Percentiles rank a stretch among this genome's conserved stretches.
Conservation (phyloP, 2,797 vertebrate genomes). For the Myotis pilosus region DNA sequence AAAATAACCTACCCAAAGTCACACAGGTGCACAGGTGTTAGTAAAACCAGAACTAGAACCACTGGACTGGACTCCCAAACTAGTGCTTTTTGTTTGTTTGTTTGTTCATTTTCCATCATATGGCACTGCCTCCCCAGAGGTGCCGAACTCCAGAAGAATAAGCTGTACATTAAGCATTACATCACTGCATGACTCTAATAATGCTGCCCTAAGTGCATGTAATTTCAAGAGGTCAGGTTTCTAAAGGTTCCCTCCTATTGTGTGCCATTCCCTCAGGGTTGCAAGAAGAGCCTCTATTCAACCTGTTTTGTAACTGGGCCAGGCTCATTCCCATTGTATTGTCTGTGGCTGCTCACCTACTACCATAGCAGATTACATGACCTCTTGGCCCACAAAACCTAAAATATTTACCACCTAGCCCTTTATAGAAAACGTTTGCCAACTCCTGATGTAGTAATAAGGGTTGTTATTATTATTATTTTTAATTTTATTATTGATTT, state of each 20-base stretch:
- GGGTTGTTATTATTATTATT: not conserved
- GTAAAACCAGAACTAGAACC: not conserved
- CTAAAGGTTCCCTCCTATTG: not conserved
- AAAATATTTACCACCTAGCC: not conserved
- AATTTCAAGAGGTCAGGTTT: not conserved
- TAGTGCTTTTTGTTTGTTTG: not conserved
- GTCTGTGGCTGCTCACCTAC: not conserved
- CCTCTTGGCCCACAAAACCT: not conserved
- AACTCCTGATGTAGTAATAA: not conserved
- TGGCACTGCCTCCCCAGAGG: not conserved
- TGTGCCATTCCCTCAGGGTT: not conserved
- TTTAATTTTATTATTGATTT: not conserved
- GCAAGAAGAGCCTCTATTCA: not conserved
- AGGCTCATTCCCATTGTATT: not conserved
- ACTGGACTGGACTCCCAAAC: not conserved
- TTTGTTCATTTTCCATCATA: not conserved
- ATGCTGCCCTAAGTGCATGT: not conserved
- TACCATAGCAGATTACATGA: not conserved
- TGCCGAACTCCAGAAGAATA: not conserved
- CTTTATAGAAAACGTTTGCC: not conserved
- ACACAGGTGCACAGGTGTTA: not conserved
- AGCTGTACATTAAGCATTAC: not conserved
- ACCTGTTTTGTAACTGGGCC: not conserved
- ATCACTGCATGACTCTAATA: not conserved
- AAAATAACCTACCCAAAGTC: not conserved